Base-by-base conservation (phyloP, 2,113 vertebrate species). In the Rhegmatorhina hoffmannsi region DNA sequence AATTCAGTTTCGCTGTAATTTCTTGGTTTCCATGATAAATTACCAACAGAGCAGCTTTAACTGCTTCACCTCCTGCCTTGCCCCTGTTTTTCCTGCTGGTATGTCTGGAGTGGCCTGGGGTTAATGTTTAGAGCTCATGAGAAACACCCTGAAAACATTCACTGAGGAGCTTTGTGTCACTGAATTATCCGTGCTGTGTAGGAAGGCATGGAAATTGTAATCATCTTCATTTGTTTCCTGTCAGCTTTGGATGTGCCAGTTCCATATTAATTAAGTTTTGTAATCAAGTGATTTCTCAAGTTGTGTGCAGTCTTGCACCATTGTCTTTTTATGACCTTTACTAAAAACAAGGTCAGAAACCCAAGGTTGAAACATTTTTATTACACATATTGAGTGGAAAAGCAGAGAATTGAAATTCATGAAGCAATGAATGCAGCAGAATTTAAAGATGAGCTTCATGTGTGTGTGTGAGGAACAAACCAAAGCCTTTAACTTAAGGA, bases 251-350 rank as follows among this genome's bases (percentile, higher is more conserved):
- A n/a, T 93, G 90, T 92, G 79, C 83, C 79, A 68, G 60, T 78
- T 95, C 79, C 92, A 93, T 91, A 52, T 89, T 97, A 96, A 95
- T 90, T 74, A 84, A 74, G 90, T 96, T 94, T 93, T 96, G 94
- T 93, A 95, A 96, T 85, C 59, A 58, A 94, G 64, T 72, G 90
- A 96, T 95, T 95, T 96, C 92, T 93, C 68, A 96, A 93, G 89
- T 72, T 87, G 84, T 40, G 18, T 72, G 43, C 69, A 56, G 88
- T 68, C 92, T 96, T 94, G 63, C 85, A 68, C 88, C 88, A 86
- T 63, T 87, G 92, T 93, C 72, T 93, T 53, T 53, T 81, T 68
- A 56, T 11, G 68, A 87, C 90, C 60, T 94, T 67, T 72, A 79
- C 52, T 92, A 29, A 94, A 92, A 94, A 67, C 92, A 87, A 84